Evolutionary conservation across 2,113 vertebrate species (phyloP).

Genomic region (Saguinus midas): DNA sequence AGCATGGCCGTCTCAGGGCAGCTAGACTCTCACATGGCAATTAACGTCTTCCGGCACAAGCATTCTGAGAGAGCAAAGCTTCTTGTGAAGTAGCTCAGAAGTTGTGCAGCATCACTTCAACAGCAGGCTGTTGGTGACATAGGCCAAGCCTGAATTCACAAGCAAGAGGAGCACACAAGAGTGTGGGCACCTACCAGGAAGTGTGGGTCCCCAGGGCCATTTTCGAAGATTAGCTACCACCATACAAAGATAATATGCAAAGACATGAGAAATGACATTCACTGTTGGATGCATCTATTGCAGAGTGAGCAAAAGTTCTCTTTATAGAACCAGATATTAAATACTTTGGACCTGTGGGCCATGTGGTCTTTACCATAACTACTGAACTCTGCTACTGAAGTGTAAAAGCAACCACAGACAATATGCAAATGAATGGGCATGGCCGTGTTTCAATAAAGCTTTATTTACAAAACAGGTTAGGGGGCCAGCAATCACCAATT

Average conservation of each 20-base stretch:
- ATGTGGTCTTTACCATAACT: background rate
- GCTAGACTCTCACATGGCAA: background rate
- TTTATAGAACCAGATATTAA: background rate
- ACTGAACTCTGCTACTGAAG: background rate
- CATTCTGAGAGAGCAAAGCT: background rate
- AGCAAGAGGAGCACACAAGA: background rate
- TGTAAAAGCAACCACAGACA: background rate
- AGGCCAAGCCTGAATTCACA: background rate
- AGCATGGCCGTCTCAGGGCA: background rate
- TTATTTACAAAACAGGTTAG: background rate
- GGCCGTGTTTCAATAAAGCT: background rate
- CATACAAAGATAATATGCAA: background rate
- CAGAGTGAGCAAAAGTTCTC: background rate
- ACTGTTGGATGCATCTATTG: background rate
- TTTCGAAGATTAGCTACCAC: background rate
- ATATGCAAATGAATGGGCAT: background rate
- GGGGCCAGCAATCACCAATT: background rate
- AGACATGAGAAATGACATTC: background rate
- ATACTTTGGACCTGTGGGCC: background rate
- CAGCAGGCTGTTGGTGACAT: background rate
- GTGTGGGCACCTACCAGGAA: background rate
- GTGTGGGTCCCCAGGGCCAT: background rate
- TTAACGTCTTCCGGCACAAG: too few relatives aligned
- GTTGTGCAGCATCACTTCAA: background rate
- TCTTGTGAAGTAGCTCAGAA: background rate